Evolutionary conservation across 2,113 vertebrate genomes (phyloP).

Genomic region (Heterocephalus glaber): DNA sequence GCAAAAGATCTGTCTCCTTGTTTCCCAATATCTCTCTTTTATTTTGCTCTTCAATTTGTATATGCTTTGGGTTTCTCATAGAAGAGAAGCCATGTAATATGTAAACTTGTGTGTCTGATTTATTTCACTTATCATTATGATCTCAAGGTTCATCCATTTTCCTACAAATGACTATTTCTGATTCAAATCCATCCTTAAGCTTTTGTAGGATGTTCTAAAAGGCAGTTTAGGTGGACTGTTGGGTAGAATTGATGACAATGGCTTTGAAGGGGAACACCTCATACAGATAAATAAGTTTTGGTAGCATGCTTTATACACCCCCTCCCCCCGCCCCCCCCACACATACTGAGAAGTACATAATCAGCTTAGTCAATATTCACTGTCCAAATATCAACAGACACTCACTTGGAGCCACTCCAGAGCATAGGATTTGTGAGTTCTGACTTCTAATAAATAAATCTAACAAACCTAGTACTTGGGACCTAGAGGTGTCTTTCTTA

Average conservation of each 20-base stretch:
- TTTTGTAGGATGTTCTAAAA: constrained; percentile 5
- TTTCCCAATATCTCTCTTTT: not conserved
- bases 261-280: not conserved
- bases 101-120: not conserved
- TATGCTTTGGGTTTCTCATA: not conserved
- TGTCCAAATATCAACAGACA: not conserved
- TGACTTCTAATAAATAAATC: not conserved
- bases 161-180: not conserved
- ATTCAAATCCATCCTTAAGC: not conserved
- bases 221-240: not conserved
- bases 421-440: not conserved
- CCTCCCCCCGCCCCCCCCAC: too few relatives aligned
- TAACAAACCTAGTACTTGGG: not conserved
- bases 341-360: not conserved
- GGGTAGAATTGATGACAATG: not conserved
- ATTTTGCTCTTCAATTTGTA: not conserved
- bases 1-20: not conserved
- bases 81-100: not conserved
- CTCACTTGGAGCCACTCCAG: not conserved
- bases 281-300: not conserved
- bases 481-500: constrained; percentile 17
- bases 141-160: not conserved
- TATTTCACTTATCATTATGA: not conserved
- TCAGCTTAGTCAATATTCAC: not conserved
- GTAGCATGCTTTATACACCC: not conserved